A percentile compares a stretch with the other conserved stretches of the same genome.
Evolutionary conservation across 2,113 vertebrate genomes (phyloP).

Genomic region (Arizona elegans): DNA sequence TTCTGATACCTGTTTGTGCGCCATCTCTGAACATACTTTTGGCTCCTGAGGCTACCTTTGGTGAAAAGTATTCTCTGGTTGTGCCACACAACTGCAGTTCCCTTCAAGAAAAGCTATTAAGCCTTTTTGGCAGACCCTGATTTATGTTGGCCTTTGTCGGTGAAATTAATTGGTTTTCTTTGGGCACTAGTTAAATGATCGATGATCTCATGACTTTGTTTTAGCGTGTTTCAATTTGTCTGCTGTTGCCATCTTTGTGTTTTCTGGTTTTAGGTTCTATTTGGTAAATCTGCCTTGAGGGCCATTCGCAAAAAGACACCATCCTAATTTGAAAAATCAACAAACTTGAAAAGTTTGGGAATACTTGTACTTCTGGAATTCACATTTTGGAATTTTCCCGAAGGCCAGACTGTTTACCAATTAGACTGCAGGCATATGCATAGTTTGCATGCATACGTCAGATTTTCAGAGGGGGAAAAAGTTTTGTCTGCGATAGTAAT

Average conservation of each 20-base stretch:
- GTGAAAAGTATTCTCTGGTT: not conserved
- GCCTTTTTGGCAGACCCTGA: not conserved
- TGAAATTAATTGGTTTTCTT: not conserved
- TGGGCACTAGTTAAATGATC: not conserved
- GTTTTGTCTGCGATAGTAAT: constrained; percentile 35
- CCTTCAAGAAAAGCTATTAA: not conserved
- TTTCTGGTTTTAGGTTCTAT: not conserved
- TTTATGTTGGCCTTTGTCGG: not conserved
- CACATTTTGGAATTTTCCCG: not conserved
- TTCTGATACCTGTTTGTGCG: not conserved
- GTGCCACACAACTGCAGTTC: not conserved
- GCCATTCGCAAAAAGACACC: not conserved
- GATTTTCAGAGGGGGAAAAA: not conserved
- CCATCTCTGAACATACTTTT: not conserved
- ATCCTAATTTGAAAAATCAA: not conserved
- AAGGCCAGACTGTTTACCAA: not conserved
- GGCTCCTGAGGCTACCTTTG: not conserved
- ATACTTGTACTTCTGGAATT: not conserved
- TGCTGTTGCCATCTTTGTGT: not conserved
- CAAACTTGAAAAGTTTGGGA: not conserved
- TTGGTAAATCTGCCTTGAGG: not conserved
- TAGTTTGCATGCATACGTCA: not conserved
- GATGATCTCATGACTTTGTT: not conserved
- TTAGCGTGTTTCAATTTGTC: not conserved
- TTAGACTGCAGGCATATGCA: not conserved